phyloP scores from a whole-genome alignment of 2,113 vertebrate species.

The Phasianus colchicus region DNA sequence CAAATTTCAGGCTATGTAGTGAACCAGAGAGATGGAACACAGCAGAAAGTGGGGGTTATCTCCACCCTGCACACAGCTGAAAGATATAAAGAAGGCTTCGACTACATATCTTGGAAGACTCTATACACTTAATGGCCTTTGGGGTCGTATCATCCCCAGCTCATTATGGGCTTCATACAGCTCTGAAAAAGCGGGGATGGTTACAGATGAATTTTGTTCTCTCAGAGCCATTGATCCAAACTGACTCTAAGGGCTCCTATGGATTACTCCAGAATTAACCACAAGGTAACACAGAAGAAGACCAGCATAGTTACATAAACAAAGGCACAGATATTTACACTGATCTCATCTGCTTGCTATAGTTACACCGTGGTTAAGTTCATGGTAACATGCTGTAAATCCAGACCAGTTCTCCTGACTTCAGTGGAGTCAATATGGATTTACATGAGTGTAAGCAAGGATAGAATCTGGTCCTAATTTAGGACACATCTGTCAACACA shows the following conservation, averaged over 20 bases:
- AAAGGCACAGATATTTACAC: not conserved
- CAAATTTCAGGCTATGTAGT: not conserved
- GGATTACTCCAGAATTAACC: not conserved
- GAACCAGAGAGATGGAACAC: not conserved
- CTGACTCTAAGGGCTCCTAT: not conserved
- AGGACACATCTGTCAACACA: not conserved
- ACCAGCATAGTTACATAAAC: not conserved
- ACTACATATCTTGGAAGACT: not conserved
- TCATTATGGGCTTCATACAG: not conserved
- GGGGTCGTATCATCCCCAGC: not conserved
- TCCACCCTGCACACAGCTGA: accelerated
- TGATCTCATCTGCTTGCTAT: not conserved
- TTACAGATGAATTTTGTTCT: not conserved
- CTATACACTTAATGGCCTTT: not conserved
- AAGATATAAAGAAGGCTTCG: not conserved
- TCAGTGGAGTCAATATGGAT: not conserved
- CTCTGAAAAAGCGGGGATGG: not conserved
- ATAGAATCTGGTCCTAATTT: conserved; percentile 12
- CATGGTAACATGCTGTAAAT: not conserved
- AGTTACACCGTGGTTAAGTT: not conserved
- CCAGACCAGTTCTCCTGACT: not conserved
- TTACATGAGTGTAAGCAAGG: not conserved
- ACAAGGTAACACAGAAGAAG: not conserved
- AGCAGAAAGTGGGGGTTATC: not conserved
- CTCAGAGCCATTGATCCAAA: not conserved